These are phyloP conservation scores for Margarornis squamiger DNA, from an alignment of 2,797 vertebrate species.

Conservation along the genomic window DNA sequence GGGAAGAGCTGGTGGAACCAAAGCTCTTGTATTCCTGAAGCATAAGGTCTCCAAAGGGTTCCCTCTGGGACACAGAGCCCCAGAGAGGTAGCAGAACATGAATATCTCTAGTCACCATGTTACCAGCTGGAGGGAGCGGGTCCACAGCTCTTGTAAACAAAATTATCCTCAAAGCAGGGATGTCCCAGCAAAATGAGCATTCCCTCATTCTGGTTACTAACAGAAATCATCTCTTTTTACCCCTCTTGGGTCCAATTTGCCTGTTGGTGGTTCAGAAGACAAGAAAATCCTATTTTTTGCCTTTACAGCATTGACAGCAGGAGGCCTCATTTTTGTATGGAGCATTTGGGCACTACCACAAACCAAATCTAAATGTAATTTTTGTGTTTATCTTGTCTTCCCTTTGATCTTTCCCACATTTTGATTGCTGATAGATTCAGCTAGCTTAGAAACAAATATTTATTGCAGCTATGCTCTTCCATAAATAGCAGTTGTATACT, in stretches of 20 bases:
- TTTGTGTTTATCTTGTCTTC: not conserved
- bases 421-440: conserved; percentile 15
- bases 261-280: not conserved
- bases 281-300: not conserved
- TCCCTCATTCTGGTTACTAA: not conserved
- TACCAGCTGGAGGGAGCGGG: not conserved
- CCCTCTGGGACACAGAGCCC: not conserved
- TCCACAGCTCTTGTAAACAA: not conserved
- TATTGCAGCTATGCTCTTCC: not conserved
- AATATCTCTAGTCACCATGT: accelerated
- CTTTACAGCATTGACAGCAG: not conserved
- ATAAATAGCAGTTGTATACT: not conserved
- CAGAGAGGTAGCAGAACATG: accelerated
- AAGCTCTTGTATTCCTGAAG: not conserved
- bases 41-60: not conserved
- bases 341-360: not conserved
- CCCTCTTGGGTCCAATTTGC: not conserved
- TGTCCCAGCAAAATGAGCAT: accelerated
- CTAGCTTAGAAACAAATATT: conserved; percentile 6
- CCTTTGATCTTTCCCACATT: conserved; percentile 33
- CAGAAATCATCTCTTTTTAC: not conserved
- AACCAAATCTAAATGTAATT: not conserved
- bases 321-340: not conserved
- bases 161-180: not conserved
- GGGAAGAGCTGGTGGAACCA: not conserved